Base-by-base conservation (phyloP, 2,797 vertebrate species). In the Heteromormyrus szaboi region DNA sequence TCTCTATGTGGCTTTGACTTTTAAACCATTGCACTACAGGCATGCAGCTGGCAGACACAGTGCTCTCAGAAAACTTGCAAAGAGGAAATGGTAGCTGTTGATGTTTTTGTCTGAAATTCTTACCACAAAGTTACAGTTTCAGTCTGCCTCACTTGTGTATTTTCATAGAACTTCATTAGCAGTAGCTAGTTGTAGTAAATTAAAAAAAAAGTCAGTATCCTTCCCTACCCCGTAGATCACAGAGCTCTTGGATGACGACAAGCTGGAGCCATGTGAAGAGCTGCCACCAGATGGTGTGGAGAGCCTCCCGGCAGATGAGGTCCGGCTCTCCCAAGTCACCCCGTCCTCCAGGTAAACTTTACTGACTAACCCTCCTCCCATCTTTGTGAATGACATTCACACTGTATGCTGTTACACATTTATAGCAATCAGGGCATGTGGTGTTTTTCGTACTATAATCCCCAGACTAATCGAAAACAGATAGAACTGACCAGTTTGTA, bases 211-310 rank as follows among this genome's bases (percentile, higher is more conserved):
- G 19, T 62, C 22, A n/a, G 8, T 65, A 29, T 65, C 9, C 22
- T 89, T 29, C 33, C 17, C 56, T 25, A 11, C 41, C 37, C 4
- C 72, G 0, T 79, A 97, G 96, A 96, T 97, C 92, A 96, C 95
- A 2, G 96, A 96, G 93, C 93, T 96, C 85, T 84, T 96, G 90
- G 98, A 98, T 88, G 97, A 98, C 92, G 97, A 98, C 91, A 98
- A 98, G 94, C 96, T 98, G 91, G 98, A 98, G 91, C 96, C 97
- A 92, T 97, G 97, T 88, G 98, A 99, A 95, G 98, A 98, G 91
- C 94, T 98, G 92, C 97, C 97, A 90, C 97, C 96, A 94, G 98
- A 99, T 85, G 93, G 94, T 87, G 95, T 97, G 90, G 97, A 98
- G 88, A 96, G 96, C 92, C 91, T 94, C 72, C 17, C 72, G 89